A percentile compares a stretch with the other conserved stretches of the same genome.
Conservation (phyloP, 30 jellyfish, hydroid and myxozoan genomes). For the Rhopilema esculentum region DNA sequence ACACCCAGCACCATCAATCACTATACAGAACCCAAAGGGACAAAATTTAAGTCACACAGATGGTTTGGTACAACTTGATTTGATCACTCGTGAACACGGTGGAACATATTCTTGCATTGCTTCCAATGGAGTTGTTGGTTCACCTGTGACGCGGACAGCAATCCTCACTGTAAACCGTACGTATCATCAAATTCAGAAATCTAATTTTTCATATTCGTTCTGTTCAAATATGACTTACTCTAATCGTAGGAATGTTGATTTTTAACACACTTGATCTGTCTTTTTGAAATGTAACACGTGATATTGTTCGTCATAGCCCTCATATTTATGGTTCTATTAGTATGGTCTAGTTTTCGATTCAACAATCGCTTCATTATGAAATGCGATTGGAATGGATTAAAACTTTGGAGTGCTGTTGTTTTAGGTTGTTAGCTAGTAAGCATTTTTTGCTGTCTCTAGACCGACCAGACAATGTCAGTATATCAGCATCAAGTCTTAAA, state of each 20-base stretch:
- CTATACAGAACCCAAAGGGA: not conserved
- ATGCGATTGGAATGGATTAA: too few relatives aligned
- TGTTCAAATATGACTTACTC: too few relatives aligned
- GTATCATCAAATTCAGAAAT: not conserved
- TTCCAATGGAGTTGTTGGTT: slow-evolving; percentile 3
- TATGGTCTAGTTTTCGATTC: too few relatives aligned
- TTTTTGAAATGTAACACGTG: too few relatives aligned
- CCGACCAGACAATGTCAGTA: slow-evolving; percentile 13
- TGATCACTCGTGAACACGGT: slow-evolving; percentile 2
- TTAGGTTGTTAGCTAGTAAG: too few relatives aligned
- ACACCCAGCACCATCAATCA: slow-evolving; percentile 41
- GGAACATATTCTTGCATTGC: slow-evolving; percentile 25
- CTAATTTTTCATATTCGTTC: too few relatives aligned
- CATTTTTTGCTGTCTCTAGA: slow-evolving; percentile 1
- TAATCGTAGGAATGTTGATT: not conserved
- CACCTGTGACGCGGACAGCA: not conserved
- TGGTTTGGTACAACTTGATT: not conserved
- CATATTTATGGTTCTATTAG: too few relatives aligned
- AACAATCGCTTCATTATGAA: too few relatives aligned
- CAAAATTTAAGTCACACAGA: not conserved
- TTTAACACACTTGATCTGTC: too few relatives aligned
- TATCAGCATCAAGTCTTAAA: slow-evolving; percentile 12
- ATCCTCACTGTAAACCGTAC: slow-evolving; percentile 9
- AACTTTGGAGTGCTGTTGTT: too few relatives aligned
- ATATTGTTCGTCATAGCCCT: too few relatives aligned